Conservation (phyloP, 2,888 invertebrate genomes). For the Stenodera caucasica region DNA sequence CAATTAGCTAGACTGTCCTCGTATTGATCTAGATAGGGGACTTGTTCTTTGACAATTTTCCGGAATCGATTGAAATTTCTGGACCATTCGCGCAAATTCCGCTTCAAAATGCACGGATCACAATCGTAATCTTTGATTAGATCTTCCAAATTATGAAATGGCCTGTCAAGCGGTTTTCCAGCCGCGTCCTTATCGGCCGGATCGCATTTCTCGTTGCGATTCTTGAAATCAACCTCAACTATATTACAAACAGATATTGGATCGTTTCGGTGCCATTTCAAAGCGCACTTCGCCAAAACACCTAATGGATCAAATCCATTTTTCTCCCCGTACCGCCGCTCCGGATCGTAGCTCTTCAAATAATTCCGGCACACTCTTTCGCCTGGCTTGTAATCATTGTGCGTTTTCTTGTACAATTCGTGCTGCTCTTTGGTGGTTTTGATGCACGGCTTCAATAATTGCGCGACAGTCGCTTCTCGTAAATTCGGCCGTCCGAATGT, state of each 20-base stretch:
- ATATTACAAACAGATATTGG: constrained; percentile 51
- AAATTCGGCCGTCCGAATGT: constrained; percentile 51
- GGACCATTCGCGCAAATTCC: constrained; percentile 57
- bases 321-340: constrained; percentile 57
- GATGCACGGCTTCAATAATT: not conserved
- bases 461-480: not conserved
- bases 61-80: constrained; percentile 55
- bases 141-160: constrained; percentile 49
- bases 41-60: constrained; percentile 50
- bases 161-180: constrained; percentile 52
- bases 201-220: constrained; percentile 47
- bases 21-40: constrained; percentile 41
- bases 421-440: constrained; percentile 41
- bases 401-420: constrained; percentile 56
- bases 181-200: constrained; percentile 57
- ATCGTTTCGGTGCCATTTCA: constrained; percentile 51
- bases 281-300: constrained; percentile 55
- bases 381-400: constrained; percentile 56
- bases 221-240: constrained; percentile 55
- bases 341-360: constrained; percentile 50
- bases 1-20: constrained; percentile 39
- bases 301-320: constrained; percentile 58
- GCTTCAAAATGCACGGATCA: constrained; percentile 46
- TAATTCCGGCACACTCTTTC: constrained; percentile 53
- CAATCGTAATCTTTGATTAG: constrained; percentile 34